A percentile compares a stretch with the other conserved stretches of the same genome.
Evolutionary conservation across 2,113 vertebrate species (phyloP).

Genomic region (Amia ocellicauda): DNA sequence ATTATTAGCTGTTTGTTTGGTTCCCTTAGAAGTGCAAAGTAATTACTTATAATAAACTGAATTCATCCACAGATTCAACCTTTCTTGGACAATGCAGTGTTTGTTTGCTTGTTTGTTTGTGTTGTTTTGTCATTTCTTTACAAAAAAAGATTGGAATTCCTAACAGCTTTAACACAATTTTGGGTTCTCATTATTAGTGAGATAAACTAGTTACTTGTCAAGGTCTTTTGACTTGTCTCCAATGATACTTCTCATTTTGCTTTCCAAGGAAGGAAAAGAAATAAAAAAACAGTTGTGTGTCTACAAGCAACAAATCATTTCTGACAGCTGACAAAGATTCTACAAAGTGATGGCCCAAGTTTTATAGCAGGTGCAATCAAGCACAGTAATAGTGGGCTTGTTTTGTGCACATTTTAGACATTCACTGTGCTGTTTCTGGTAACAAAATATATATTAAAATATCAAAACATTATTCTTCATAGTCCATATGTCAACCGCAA

Average conservation of each 20-base stretch:
- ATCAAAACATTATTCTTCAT: too few species aligned
- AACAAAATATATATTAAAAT: too few species aligned
- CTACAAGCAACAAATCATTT: slow-evolving; percentile 60
- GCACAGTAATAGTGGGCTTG: too few species aligned
- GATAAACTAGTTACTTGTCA: slow-evolving; percentile 65
- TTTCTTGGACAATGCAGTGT: slow-evolving; percentile 12
- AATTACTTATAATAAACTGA: slow-evolving; percentile 10
- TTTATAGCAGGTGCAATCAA: too few species aligned
- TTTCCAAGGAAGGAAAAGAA: slow-evolving; percentile 38
- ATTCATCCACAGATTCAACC: slow-evolving; percentile 1
- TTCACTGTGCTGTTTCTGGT: too few species aligned
- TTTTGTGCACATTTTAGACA: too few species aligned
- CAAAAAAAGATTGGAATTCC: too few species aligned
- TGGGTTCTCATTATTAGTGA: slow-evolving; percentile 59
- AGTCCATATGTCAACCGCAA: too few species aligned
- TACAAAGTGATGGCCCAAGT: too few species aligned
- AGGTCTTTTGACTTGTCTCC: slow-evolving; percentile 50
- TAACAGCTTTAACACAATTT: slow-evolving; percentile 52
- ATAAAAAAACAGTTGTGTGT: slow-evolving; percentile 37
- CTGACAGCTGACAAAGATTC: slow-evolving; percentile 18
- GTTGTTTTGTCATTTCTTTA: slow-evolving; percentile 14
- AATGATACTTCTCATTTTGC: slow-evolving; percentile 22
- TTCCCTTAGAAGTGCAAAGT: slow-evolving; percentile 8
- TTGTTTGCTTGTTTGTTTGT: slow-evolving; percentile 21
- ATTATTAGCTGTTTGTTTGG: slow-evolving; percentile 28